These are phyloP conservation scores for Mandrillus leucophaeus DNA, from an alignment of 2,113 vertebrate species.

Conservation along the genomic window DNA sequence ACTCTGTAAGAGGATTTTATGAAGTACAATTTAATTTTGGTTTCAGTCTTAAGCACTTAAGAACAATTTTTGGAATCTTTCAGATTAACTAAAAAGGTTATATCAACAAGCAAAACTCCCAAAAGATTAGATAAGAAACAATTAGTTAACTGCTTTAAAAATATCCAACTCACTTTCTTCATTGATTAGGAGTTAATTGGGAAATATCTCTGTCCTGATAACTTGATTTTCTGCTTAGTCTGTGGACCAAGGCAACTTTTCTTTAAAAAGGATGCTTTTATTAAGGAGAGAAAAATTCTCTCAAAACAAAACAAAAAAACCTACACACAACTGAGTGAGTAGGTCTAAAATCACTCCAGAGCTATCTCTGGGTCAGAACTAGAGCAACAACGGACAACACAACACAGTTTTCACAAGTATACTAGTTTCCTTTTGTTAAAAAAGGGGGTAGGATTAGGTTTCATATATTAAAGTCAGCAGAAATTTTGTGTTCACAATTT, in stretches of 20 bases:
- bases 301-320: slow-evolving; percentile 52
- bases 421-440: slow-evolving; percentile 70
- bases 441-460: background rate
- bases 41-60: background rate
- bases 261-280: slow-evolving; percentile 25
- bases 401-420: slow-evolving; percentile 70
- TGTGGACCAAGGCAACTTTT: background rate
- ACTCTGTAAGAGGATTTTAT: background rate
- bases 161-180: background rate
- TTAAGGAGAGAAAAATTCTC: background rate
- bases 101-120: background rate
- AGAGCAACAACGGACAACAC: slow-evolving; percentile 54
- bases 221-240: background rate
- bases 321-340: background rate
- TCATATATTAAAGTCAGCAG: slow-evolving; percentile 70
- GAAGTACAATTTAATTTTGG: slow-evolving; percentile 26
- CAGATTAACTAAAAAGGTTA: background rate
- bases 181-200: background rate
- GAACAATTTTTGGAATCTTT: background rate
- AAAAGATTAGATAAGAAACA: background rate
- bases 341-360: slow-evolving; percentile 64
- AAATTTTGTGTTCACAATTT: slow-evolving; percentile 79
- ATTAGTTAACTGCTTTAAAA: background rate
- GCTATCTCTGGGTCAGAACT: slow-evolving; percentile 43
- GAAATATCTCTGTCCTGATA: background rate